phyloP scores from a whole-genome alignment of 1,140 invertebrate genomes.

The Idris sp. region DNA sequence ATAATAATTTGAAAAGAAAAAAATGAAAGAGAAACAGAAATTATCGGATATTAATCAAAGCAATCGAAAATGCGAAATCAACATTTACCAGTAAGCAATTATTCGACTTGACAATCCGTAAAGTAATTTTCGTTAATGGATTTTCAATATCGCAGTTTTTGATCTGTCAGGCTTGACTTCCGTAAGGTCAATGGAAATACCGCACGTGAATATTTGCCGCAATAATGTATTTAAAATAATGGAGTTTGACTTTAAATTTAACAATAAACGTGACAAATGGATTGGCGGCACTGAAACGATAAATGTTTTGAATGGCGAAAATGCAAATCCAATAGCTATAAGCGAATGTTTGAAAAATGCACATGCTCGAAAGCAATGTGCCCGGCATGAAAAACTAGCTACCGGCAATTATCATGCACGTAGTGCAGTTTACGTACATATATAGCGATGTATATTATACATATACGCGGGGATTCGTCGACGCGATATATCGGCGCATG shows the following conservation, averaged over 20 bases:
- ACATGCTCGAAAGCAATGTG: conserved; percentile 29
- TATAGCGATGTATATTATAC: too few species aligned
- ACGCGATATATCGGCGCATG: conserved; percentile 55
- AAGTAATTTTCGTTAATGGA: conserved; percentile 48
- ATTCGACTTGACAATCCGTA: conserved; percentile 44
- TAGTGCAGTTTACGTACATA: conserved; percentile 47
- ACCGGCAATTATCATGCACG: conserved; percentile 59
- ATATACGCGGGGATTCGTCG: conserved; percentile 44
- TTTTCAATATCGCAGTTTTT: conserved; percentile 42
- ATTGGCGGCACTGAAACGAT: conserved; percentile 29
- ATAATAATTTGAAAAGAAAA: too few species aligned
- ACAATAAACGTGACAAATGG: conserved; percentile 58
- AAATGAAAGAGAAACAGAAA: too few species aligned
- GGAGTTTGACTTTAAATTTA: conserved; percentile 48
- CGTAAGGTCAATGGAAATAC: background rate
- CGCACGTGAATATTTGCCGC: conserved; percentile 6
- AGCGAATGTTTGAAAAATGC: conserved; percentile 45
- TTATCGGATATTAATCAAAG: conserved; percentile 30
- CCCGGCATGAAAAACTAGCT: conserved; percentile 52
- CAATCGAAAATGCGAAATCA: too few species aligned
- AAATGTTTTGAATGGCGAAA: conserved; percentile 35
- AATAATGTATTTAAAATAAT: conserved; percentile 55
- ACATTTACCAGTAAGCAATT: conserved; percentile 30
- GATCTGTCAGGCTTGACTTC: conserved; percentile 24
- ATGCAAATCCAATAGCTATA: conserved; percentile 46